A percentile compares a stretch with the other conserved stretches of the same genome.
phyloP scores from a whole-genome alignment of 37 sponge, comb jelly and placozoan genomes.

The Halichondria panicea region DNA sequence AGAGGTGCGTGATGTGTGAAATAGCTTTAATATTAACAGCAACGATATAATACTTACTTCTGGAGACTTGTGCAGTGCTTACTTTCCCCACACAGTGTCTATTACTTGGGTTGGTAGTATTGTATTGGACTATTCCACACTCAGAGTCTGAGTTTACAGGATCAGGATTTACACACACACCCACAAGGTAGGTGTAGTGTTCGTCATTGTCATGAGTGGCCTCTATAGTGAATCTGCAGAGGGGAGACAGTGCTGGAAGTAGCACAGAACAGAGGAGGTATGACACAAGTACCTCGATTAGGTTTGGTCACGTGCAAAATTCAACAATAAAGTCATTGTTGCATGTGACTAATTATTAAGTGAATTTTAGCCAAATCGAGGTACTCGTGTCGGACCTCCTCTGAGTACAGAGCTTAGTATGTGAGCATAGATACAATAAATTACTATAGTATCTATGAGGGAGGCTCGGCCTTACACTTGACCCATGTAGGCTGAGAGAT shows the following conservation, averaged over 20 bases:
- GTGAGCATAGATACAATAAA: too few relatives aligned
- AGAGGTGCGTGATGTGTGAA: too few relatives aligned
- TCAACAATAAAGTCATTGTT: neutral
- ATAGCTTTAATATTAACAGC: too few relatives aligned
- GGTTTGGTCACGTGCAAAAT: too few relatives aligned
- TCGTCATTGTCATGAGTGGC: slow-evolving; percentile 6
- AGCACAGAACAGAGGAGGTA: too few relatives aligned
- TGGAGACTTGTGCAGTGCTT: slow-evolving; percentile 20
- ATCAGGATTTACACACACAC: slow-evolving; percentile 39
- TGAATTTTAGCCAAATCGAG: too few relatives aligned
- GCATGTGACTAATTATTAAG: neutral
- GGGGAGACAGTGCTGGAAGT: too few relatives aligned
- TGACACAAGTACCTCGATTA: too few relatives aligned
- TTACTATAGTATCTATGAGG: too few relatives aligned
- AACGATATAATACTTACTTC: too few relatives aligned
- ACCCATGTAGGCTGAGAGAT: slow-evolving; percentile 36
- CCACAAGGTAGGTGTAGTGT: slow-evolving; percentile 39
- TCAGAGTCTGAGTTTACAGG: neutral
- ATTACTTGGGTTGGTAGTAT: neutral
- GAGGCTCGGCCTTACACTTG: slow-evolving; percentile 33
- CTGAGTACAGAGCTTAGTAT: too few relatives aligned
- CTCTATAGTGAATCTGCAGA: neutral
- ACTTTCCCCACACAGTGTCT: slow-evolving; percentile 34
- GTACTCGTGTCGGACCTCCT: too few relatives aligned
- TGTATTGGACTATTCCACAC: slow-evolving; percentile 54